Evolutionary conservation across 2,113 vertebrate species (phyloP), one percentile per base, ranked within the genome.

Genomic region (Seriola aureovittata): DNA sequence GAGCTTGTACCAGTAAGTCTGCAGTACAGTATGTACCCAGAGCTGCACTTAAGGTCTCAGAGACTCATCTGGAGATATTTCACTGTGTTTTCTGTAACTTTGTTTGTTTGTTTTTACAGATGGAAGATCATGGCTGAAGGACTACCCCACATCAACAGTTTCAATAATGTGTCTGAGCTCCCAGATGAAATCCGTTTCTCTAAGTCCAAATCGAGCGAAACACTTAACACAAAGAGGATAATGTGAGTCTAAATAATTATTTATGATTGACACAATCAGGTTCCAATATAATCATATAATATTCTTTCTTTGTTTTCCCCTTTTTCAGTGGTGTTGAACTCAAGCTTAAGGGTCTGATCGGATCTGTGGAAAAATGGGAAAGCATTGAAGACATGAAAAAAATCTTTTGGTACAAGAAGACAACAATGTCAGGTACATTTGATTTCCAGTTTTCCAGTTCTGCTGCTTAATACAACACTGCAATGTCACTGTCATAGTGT

Each of bases 1-100:
- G 42, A 65, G 32, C n/a, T 23, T 76, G 3, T 93, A 91, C 84
- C 69, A 86, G 94, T 94, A 78, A 71, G 93, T 82, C 44, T 60
- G 25, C 10, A 38, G 34, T 21, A 5, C 36, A 23, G 5, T 3
- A 12, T 9, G 3, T 0, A 14, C 21, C 14, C 4, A 12, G 0
- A 78, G 23, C 42, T 40, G 19, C 32, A 11, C 0, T 1, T 62
- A 1, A 55, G 11, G 5, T 65, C 32, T 55, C 21, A 75, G 29
- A 16, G 3, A 1, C 34, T 48, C 10, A 17, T 48, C 1, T 16
- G 10, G 4, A 13, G 7, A 70, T 5, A 58, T 38, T 0, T 48
- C 4, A 38, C n/a, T 25, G 21, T 54, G 4, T 48, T 42, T 16
- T 19, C 1, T 12, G 29, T 16, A 73, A 38, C 7, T 5, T 67